Evolutionary conservation across 1,140 invertebrate species (phyloP).

Genomic region (Polyergus mexicanus): DNA sequence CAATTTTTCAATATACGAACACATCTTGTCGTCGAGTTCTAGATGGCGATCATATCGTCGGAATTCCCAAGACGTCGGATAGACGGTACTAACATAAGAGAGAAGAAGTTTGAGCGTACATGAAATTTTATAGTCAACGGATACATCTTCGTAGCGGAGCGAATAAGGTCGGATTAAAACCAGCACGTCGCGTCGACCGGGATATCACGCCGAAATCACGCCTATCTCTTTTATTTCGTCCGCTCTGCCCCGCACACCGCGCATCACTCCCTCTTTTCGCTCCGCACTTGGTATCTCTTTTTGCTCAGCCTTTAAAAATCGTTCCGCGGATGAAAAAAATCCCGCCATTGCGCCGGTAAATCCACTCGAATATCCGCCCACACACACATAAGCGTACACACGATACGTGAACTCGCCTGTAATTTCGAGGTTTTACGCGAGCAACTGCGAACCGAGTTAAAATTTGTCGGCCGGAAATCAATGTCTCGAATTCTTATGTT

Average conservation of each 20-base stretch:
- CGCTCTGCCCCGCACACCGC: slow-evolving; percentile 39
- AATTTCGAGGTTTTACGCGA: slow-evolving; percentile 64
- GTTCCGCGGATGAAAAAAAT: slow-evolving; percentile 62
- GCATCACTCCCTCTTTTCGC: slow-evolving; percentile 13
- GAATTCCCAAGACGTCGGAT: slow-evolving; percentile 31
- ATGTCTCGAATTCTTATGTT: slow-evolving; percentile 56
- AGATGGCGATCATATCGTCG: slow-evolving; percentile 9
- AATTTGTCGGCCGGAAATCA: slow-evolving; percentile 61
- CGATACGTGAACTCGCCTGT: slow-evolving; percentile 50
- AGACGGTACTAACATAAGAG: background rate
- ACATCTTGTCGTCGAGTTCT: background rate
- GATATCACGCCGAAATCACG: slow-evolving; percentile 64
- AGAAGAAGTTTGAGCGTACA: slow-evolving; percentile 48
- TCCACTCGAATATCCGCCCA: slow-evolving; percentile 58
- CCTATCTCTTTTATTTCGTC: slow-evolving; percentile 61
- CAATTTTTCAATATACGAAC: background rate
- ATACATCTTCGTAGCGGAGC: slow-evolving; percentile 74
- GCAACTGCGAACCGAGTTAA: slow-evolving; percentile 53
- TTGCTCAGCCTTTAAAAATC: slow-evolving; percentile 66
- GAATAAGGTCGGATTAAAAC: slow-evolving; percentile 79
- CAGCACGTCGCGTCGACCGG: slow-evolving; percentile 71
- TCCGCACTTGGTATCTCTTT: slow-evolving; percentile 59
- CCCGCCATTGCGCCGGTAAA: slow-evolving; percentile 58
- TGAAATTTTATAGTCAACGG: slow-evolving; percentile 78
- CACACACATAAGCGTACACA: slow-evolving; percentile 22